Evolutionary conservation across 2,888 invertebrate species (phyloP).

Genomic region (Rhyacophila evoluta): DNA sequence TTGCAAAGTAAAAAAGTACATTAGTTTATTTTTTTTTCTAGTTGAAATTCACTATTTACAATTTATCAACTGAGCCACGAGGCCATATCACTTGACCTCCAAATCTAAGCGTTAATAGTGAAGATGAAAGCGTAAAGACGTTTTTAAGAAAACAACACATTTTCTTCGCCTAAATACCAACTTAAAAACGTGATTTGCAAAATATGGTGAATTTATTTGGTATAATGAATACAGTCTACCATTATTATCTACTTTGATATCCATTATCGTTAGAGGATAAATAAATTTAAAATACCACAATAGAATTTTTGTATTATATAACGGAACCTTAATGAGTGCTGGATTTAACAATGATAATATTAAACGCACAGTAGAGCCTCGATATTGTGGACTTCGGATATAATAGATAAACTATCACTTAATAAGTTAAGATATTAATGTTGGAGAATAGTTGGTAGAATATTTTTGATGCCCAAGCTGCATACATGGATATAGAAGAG

Average conservation of each 20-base stretch:
- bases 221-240: not conserved
- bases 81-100: too few relatives aligned
- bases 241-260: not conserved
- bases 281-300: conserved; percentile 14
- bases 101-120: too few relatives aligned
- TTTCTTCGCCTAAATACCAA: not conserved
- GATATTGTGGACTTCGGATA: too few relatives aligned
- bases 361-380: not conserved
- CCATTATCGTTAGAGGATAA: conserved; percentile 12
- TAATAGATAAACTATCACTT: too few relatives aligned
- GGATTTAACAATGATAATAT: not conserved
- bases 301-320: not conserved
- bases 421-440: too few relatives aligned
- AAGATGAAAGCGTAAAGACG: not conserved
- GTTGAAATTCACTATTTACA: too few relatives aligned
- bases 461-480: too few relatives aligned
- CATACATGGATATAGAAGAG: too few relatives aligned
- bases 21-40: too few relatives aligned
- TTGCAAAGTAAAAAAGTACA: too few relatives aligned
- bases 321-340: not conserved
- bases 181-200: not conserved
- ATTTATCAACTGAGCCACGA: too few relatives aligned
- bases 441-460: too few relatives aligned
- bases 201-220: conserved; percentile 3
- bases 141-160: not conserved